phyloP scores from a whole-genome alignment of 2,888 invertebrate species.

The Cosmorhoe ocellata region DNA sequence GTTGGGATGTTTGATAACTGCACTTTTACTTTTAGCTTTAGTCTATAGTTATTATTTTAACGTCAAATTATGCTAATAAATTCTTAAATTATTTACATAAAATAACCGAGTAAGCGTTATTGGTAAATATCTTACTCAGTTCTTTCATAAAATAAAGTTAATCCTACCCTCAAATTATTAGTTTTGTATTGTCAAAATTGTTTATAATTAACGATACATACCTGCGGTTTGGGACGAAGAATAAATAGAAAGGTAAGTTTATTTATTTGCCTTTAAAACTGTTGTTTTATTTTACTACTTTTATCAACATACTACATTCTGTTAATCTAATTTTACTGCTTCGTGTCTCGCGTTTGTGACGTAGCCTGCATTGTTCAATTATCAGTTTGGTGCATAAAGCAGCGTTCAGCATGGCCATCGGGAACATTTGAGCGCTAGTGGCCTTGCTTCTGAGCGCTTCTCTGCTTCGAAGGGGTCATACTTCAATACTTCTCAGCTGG shows the following conservation, averaged over 20 bases:
- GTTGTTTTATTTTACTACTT: too few relatives aligned
- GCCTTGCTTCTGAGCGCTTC: too few relatives aligned
- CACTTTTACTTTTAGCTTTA: constrained; percentile 44
- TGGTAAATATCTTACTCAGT: constrained; percentile 1
- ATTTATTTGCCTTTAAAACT: not conserved
- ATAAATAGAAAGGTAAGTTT: not conserved
- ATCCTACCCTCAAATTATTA: constrained; percentile 3
- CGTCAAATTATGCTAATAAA: not conserved
- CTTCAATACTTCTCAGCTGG: too few relatives aligned
- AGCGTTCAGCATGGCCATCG: too few relatives aligned
- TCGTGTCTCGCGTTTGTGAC: too few relatives aligned
- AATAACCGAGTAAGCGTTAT: not conserved
- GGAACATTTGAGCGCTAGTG: too few relatives aligned
- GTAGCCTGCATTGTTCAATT: too few relatives aligned
- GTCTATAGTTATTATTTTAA: constrained; percentile 17
- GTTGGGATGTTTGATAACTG: constrained; percentile 43
- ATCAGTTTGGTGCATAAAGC: too few relatives aligned
- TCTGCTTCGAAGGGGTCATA: too few relatives aligned
- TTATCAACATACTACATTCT: too few relatives aligned
- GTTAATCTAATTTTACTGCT: too few relatives aligned
- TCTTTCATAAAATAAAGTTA: constrained; percentile 5
- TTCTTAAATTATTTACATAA: not conserved
- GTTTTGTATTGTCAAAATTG: not conserved
- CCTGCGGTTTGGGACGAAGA: not conserved
- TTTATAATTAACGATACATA: not conserved